phyloP scores from a whole-genome alignment of 2,113 vertebrate genomes.

The Pimephales promelas region DNA sequence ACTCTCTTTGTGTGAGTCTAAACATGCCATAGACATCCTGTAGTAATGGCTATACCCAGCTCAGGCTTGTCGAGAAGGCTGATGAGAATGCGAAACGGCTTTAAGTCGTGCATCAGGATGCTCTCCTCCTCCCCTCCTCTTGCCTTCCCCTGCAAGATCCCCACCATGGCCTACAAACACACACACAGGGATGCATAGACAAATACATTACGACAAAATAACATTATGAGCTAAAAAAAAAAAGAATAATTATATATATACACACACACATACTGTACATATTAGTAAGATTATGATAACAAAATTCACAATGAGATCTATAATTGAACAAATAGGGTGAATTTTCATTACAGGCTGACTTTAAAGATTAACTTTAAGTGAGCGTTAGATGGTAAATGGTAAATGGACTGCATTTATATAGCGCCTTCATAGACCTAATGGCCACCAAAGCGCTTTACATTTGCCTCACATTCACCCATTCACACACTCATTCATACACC shows the following conservation, averaged over 20 bases:
- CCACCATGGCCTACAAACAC: constrained; percentile 88
- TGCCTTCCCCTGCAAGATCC: constrained; percentile 93
- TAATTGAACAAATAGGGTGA: neutral
- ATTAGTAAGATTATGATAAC: neutral
- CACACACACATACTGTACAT: too few relatives aligned
- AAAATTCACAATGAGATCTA: too few relatives aligned
- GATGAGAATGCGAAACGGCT: constrained; percentile 98
- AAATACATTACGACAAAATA: neutral
- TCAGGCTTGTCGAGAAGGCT: constrained; percentile 98
- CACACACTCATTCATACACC: too few relatives aligned
- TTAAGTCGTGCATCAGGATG: constrained; percentile 92
- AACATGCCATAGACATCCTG: neutral
- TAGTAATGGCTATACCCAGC: constrained; percentile 69
- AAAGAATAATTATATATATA: too few relatives aligned
- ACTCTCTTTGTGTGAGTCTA: neutral
- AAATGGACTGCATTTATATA: too few relatives aligned
- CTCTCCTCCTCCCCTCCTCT: constrained; percentile 89
- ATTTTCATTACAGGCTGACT: neutral
- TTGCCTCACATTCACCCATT: too few relatives aligned
- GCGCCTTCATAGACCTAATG: too few relatives aligned
- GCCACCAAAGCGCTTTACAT: too few relatives aligned
- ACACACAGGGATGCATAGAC: constrained; percentile 21
- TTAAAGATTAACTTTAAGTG: neutral
- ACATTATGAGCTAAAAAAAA: too few relatives aligned
- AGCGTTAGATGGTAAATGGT: neutral